Base-by-base conservation (phyloP, 64 coral and sea anemone genomes). In the Actinia equina region DNA sequence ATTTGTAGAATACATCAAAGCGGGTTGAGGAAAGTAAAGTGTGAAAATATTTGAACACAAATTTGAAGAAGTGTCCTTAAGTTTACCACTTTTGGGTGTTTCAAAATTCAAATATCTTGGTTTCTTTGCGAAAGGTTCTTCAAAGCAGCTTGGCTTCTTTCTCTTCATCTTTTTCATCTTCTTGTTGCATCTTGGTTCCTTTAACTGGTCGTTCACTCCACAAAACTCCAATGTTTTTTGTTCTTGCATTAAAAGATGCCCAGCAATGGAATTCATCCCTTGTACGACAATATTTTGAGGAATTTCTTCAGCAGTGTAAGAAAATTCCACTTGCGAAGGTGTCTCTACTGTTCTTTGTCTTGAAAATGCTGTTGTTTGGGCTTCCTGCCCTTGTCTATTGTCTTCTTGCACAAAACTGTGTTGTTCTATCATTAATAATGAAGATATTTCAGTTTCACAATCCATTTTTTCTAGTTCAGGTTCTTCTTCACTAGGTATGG, bases 1-100 rank as follows among this genome's bases (percentile, higher is more conserved):
- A 53, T 82, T 93, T 49, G 88, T 86, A 1, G 94, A 83, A 12
- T 88, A 96, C 71, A 89, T 81, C 23, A 96, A 44, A 45, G 49
- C 51, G 41, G 41, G 59, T 55, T 78, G 42, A 20, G 90, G 85
- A 82, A 92, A 74, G 12, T 74, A 74, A 3, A 74, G 26, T 4
- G 3, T 30, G 26, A 70, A 53, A 87, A 92, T 59, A 22, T 79
- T 83, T 90, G 65, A 65, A 77, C 30, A 88, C 26, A 59, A 2
- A 17, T 54, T 77, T n/a, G 59, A 41, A 17, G 23, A 30, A 49
- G 2, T 7, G 17, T 57, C 45, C 16, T 20, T 51, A 52, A 16
- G 13, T 18, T 82, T 51, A 57, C 80, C 14, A 82, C 3, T 46
- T 82, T 20, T 27, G 18, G 19, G 25, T 52, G 53, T 82, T 15